Conservation (phyloP, 2,797 vertebrate species). For the Rhinatrema bivittatum region DNA sequence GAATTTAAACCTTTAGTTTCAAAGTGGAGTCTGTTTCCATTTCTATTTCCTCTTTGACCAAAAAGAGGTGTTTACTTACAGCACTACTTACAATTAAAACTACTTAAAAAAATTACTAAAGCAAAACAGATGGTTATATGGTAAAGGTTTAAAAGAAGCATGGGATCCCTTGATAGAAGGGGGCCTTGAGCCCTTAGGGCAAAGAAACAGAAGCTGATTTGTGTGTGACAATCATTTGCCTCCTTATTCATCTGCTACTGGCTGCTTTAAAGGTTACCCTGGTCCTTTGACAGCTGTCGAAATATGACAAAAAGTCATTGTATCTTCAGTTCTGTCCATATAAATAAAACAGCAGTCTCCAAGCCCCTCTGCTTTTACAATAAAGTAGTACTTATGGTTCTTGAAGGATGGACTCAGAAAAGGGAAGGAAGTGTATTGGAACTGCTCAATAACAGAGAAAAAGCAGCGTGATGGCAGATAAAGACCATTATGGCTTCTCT, state of each 20-base stretch:
- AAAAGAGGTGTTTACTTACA: no score
- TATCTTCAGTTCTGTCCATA: conserved; percentile 47
- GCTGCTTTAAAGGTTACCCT: conserved; percentile 49
- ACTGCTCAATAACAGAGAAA: no score
- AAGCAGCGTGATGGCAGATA: no score
- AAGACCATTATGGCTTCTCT: no score
- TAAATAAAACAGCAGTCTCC: conserved; percentile 30
- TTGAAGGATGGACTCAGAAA: conserved; percentile 33
- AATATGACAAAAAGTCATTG: conserved; percentile 54
- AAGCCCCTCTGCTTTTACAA: conserved; percentile 35
- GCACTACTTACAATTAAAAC: no score
- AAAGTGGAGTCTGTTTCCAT: no score
- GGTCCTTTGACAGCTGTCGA: conserved; percentile 52
- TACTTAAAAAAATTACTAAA: conserved; percentile 17
- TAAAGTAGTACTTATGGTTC: conserved; percentile 34
- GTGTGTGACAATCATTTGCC: conserved; percentile 42
- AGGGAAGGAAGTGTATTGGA: no score
- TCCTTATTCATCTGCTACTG: conserved; percentile 45
- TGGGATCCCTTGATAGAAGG: conserved; percentile 29
- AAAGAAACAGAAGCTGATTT: conserved; percentile 44
- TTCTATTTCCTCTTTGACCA: no score
- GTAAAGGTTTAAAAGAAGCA: conserved; percentile 40
- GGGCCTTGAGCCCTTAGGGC: conserved; percentile 30
- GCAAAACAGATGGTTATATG: conserved; percentile 36
- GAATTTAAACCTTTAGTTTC: no score